Evolutionary conservation across 2,888 invertebrate genomes (phyloP), one percentile per base, ranked within the genome.

Genomic region (Unio pictorum): DNA sequence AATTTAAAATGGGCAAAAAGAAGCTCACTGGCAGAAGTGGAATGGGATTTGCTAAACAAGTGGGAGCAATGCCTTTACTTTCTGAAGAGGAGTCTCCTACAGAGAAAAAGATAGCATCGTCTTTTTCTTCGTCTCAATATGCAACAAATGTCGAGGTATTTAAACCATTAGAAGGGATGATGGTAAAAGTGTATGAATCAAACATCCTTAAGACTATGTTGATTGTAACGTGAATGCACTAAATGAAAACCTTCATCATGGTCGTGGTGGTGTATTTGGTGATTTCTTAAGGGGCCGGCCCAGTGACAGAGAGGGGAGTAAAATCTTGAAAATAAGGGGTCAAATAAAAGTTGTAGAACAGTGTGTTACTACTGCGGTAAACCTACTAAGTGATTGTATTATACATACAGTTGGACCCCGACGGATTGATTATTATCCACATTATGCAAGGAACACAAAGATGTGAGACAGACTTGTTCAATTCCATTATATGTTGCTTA

Each of bases 201-300:
- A 55, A 75, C 34, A 76, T 81, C 55, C 69, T 73, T 11, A 67
- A 23, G 74, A 34, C 28, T 71, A 64, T 4, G 72, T 68, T 23
- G 78, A 78, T 26, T 72, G 74, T 23, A 76, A 79, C 59, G 78
- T 81, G 6, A 79, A 76, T 71, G 77, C 79, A 28, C 77, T 74
- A 4, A 81, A 81, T 65, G 60, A 70, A 17, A 64, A 67, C n/a
- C 62, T 79, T 18, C 54, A 61, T 6, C 76, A 79, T 66, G 60
- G 55, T 28, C 74, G 74, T 17, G 81, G 79, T n/a, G 67, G 79
- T 17, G 76, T 79, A 23, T 15, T 45, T 60, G 15, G 71, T 66
- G 6, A 74, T 81, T 26, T 67, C 76, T 7, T 62, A 71, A 62
- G 75, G 68, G 54, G 77, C 76, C 59, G 81, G 81, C 3, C 23